Evolutionary conservation across 2,113 vertebrate species (phyloP), one percentile per base, ranked within the genome.

Genomic region (Oreocharis arfaki): DNA sequence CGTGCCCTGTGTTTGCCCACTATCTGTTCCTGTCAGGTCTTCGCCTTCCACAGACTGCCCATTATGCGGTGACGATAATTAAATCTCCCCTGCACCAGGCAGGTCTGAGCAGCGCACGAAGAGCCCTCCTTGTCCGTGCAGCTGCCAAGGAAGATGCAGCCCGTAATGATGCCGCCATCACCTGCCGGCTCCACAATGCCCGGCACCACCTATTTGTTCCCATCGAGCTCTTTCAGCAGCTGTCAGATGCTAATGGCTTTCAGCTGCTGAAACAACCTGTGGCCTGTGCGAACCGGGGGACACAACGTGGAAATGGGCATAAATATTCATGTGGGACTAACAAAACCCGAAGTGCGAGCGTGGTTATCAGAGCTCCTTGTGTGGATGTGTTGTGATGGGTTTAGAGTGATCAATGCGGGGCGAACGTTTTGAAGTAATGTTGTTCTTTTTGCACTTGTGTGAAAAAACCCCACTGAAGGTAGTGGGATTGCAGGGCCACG

Each of bases 201-300:
- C 1, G 1, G 35, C 27, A 74, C 78, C 93, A 86, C 68, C 71
- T 33, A 56, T 91, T 86, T 83, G 82, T 56, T 84, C 49, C 71
- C 24, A 7, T 8, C 21, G 1, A 52, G 90, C 71, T 55, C 21
- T 90, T 93, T 64, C 42, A 81, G 90, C 95, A 94, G 95, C 93
- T 95, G 87, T 86, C 88, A 60, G 79, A 88, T 26, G 82, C 52
- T 94, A 60, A 91, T 80, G 75, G 87, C 84, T 88, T 90, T 92
- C 93, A 94, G 95, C 95, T 88, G 90, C 95, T 63, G 82, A 10
- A 49, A 44, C 93, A 95, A 93, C 92, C 93, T 95, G 96, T 93
- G 82, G 55, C 89, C 91, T 57, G 7, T 84, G 93, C 90, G 81
- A 84, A 88, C 55, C 30, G 3, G 56, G 37, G 78, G 28, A 46